Percentiles rank a stretch among this genome's conserved stretches.
Evolutionary conservation across 2,797 vertebrate species (phyloP).

Genomic region (Octomys mimax): DNA sequence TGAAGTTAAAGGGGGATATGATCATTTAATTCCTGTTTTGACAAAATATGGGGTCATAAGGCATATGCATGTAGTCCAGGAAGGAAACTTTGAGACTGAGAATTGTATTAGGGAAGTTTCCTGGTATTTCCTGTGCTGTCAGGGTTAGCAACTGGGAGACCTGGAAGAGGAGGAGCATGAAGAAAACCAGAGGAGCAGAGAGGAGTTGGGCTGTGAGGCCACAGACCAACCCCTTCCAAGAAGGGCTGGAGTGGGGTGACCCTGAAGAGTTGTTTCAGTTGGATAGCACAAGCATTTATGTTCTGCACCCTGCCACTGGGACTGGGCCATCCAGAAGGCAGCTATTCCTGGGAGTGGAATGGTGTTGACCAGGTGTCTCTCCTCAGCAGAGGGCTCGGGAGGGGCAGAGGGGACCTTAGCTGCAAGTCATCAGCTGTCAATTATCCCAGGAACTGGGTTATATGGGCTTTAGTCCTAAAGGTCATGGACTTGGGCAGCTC

Average conservation of each 20-base stretch:
- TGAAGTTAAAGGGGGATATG: background rate
- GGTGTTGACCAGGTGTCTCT: background rate
- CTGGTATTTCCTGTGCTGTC: background rate
- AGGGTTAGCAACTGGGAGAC: background rate
- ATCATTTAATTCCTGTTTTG: constrained; percentile 9
- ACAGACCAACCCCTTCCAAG: background rate
- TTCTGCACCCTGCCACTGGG: background rate
- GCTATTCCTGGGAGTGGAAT: background rate
- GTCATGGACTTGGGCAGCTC: background rate
- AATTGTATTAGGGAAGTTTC: background rate
- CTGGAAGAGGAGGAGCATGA: background rate
- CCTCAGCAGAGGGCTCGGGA: background rate
- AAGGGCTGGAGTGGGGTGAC: background rate
- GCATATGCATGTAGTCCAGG: background rate
- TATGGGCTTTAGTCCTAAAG: constrained; percentile 10
- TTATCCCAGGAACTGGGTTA: constrained; percentile 45
- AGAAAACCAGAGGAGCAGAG: background rate
- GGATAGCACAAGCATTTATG: background rate
- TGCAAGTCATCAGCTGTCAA: background rate
- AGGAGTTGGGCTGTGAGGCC: background rate
- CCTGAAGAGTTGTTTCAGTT: background rate
- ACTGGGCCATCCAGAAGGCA: background rate
- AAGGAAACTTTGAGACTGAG: constrained; percentile 31
- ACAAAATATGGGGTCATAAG: background rate
- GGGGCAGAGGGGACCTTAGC: background rate